phyloP scores from a whole-genome alignment of 2,888 invertebrate species.

The Nematopogon swammerdamellus region DNA sequence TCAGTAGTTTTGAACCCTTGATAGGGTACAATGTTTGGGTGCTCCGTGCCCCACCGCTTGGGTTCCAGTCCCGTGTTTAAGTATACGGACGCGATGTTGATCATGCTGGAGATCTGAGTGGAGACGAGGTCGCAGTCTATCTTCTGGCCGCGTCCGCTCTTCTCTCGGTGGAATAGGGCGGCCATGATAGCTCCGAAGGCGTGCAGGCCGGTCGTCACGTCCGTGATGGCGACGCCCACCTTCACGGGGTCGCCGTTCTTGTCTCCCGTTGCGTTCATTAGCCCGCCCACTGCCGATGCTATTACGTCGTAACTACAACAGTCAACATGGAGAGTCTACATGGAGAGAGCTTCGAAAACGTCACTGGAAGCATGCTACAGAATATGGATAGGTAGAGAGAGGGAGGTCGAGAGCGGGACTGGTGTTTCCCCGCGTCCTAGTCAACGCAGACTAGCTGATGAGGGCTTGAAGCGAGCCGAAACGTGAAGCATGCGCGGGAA shows the following conservation, averaged over 20 bases:
- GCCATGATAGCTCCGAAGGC: conserved; percentile 94
- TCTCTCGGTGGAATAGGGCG: conserved; percentile 73
- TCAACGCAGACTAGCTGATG: too few relatives aligned
- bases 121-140: conserved; percentile 93
- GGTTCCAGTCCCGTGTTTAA: conserved; percentile 81
- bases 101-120: conserved; percentile 85
- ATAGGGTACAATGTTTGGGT: conserved; percentile 93
- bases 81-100: conserved; percentile 87
- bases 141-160: conserved; percentile 83
- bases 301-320: conserved; percentile 81
- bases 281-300: conserved; percentile 88
- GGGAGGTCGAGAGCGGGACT: too few relatives aligned
- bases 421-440: too few relatives aligned
- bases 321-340: too few relatives aligned
- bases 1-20: conserved; percentile 83
- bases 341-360: too few relatives aligned
- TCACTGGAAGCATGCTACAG: too few relatives aligned
- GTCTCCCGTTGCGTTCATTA: conserved; percentile 87
- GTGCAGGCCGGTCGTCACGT: conserved; percentile 89
- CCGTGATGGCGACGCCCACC: conserved; percentile 90
- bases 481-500: too few relatives aligned
- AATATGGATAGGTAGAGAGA: too few relatives aligned
- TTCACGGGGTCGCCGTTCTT: conserved; percentile 82
- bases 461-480: too few relatives aligned
- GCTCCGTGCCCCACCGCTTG: conserved; percentile 86